These are phyloP conservation scores for Craterocephalus amniculus DNA, from an alignment of 2,797 vertebrate species.

Conservation along the genomic window DNA sequence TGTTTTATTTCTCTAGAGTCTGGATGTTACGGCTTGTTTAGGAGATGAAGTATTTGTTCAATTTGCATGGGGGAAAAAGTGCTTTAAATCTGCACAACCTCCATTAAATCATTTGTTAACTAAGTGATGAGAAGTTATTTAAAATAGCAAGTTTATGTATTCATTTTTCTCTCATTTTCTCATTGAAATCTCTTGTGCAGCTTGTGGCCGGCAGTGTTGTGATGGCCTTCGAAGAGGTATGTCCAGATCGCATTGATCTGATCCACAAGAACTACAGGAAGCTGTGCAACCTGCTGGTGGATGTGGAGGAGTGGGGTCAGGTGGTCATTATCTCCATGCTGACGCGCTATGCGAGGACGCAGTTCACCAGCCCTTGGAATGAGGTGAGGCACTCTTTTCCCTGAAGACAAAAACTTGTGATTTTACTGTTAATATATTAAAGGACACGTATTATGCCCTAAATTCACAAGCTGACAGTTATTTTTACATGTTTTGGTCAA, in stretches of 20 bases:
- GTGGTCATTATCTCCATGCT: conserved; percentile 98
- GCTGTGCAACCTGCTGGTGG: conserved; percentile 95
- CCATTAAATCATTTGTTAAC: conserved; percentile 9
- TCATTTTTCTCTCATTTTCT: neutral
- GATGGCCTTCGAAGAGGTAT: conserved; percentile 98
- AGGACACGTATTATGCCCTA: too few species aligned
- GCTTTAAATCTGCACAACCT: conserved; percentile 8
- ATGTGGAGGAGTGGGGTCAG: conserved; percentile 99
- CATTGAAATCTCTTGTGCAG: conserved; percentile 65
- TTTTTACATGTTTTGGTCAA: too few species aligned
- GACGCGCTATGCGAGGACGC: conserved; percentile 94
- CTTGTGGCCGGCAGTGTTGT: conserved; percentile 97
- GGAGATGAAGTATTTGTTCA: conserved; percentile 24
- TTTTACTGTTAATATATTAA: too few species aligned
- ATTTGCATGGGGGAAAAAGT: conserved; percentile 18
- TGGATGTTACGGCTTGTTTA: conserved; percentile 23
- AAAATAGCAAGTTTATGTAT: neutral
- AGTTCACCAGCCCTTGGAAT: conserved; percentile 94
- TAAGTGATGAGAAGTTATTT: neutral
- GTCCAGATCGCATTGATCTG: conserved; percentile 96
- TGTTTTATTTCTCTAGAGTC: conserved; percentile 51
- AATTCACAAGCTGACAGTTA: too few species aligned
- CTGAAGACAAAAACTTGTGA: neutral
- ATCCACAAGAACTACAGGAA: conserved; percentile 99
- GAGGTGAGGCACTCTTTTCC: conserved; percentile 82